Evolutionary conservation across 2,888 invertebrate genomes (phyloP).

Genomic region (Agonum fuliginosum): DNA sequence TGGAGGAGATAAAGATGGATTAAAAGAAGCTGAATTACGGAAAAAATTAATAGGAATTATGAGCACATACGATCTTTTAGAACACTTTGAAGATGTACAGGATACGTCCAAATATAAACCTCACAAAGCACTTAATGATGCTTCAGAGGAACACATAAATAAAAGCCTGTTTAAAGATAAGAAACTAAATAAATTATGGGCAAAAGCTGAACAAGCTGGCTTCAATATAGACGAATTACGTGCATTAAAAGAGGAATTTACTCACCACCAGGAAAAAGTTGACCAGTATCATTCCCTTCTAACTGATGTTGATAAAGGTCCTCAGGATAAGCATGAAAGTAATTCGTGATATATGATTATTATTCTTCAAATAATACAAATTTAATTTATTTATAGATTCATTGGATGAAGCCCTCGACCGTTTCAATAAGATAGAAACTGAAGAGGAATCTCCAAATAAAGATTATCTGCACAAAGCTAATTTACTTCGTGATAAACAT

Average conservation of each 20-base stretch:
- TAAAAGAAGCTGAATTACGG: constrained; percentile 87
- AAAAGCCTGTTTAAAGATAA: constrained; percentile 92
- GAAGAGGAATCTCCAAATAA: constrained; percentile 77
- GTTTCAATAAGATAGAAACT: constrained; percentile 81
- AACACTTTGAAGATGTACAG: constrained; percentile 84
- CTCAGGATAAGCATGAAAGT: constrained; percentile 81
- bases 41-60: constrained; percentile 88
- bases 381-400: constrained; percentile 76
- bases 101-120: constrained; percentile 77
- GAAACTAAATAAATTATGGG: constrained; percentile 91
- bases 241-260: constrained; percentile 90
- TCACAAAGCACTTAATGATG: constrained; percentile 73
- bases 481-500: constrained; percentile 84
- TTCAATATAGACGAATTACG: constrained; percentile 89
- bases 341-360: constrained; percentile 67
- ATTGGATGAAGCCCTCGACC: constrained; percentile 82
- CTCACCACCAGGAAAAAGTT: constrained; percentile 93
- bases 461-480: constrained; percentile 81
- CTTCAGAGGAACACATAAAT: constrained; percentile 78
- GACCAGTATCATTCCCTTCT: constrained; percentile 91
- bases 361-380: constrained; percentile 30
- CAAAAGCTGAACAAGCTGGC: constrained; percentile 91
- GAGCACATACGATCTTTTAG: constrained; percentile 85
- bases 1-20: constrained; percentile 90
- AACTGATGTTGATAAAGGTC: constrained; percentile 79